These are phyloP conservation scores for Molanna angustata DNA, from an alignment of 2,888 invertebrate genomes.

Conservation along the genomic window DNA sequence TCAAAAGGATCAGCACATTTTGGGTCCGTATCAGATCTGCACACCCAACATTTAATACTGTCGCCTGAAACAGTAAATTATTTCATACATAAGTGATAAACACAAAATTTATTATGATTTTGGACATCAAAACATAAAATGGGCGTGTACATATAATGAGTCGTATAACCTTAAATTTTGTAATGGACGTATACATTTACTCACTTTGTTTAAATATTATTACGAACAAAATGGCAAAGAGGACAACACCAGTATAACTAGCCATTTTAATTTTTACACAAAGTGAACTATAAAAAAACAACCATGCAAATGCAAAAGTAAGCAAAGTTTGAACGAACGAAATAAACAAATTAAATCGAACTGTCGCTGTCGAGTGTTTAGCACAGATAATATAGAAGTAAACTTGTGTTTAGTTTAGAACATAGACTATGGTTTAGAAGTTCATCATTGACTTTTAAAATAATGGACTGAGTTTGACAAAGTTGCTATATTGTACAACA, in stretches of 20 bases:
- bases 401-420: no score
- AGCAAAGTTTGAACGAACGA: no score
- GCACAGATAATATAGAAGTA: no score
- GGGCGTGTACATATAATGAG: conserved; percentile 24
- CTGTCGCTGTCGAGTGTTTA: no score
- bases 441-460: no score
- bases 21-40: conserved; percentile 83
- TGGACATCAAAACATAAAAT: conserved; percentile 10
- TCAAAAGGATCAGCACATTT: conserved; percentile 92
- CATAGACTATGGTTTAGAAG: no score
- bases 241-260: conserved; percentile 10
- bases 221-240: conserved; percentile 13
- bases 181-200: no score
- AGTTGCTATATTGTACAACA: no score
- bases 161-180: conserved; percentile 23
- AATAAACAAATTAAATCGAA: no score
- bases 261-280: conserved; percentile 22
- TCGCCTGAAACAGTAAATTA: conserved; percentile 47
- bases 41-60: conserved; percentile 86
- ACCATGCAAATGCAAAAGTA: no score
- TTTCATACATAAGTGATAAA: neutral
- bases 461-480: no score
- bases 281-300: no score
- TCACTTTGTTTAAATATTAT: conserved; percentile 25
- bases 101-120: neutral